Conservation (phyloP, 2,888 invertebrate genomes). For the Drosophila percnosoma region DNA sequence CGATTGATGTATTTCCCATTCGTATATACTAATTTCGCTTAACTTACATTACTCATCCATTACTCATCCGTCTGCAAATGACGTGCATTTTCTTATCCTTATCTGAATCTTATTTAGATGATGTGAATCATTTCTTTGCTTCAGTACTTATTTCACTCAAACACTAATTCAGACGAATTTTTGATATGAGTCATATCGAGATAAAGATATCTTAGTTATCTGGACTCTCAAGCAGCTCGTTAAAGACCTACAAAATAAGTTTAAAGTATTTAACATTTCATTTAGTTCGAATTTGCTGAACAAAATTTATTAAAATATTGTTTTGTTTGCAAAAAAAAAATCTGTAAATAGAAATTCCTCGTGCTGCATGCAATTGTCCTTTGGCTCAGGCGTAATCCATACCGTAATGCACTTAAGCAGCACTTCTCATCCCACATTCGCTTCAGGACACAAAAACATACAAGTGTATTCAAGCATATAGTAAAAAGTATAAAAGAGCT, state of each 20-base stretch:
- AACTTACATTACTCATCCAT: slow-evolving; percentile 15
- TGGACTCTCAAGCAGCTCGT: background rate
- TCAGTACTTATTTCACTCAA: slow-evolving; percentile 9
- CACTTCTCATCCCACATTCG: slow-evolving; percentile 40
- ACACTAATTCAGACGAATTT: background rate
- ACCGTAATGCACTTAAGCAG: slow-evolving; percentile 70
- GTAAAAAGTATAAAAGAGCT: slow-evolving; percentile 6
- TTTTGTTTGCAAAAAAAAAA: background rate
- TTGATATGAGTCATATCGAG: slow-evolving; percentile 22
- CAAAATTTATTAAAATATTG: background rate
- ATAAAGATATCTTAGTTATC: slow-evolving; percentile 14
- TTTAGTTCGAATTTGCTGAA: background rate
- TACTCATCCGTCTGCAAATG: slow-evolving; percentile 12
- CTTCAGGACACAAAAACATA: slow-evolving; percentile 52
- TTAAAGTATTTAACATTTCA: background rate
- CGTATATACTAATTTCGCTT: background rate
- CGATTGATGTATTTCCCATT: background rate
- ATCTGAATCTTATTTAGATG: slow-evolving; percentile 24
- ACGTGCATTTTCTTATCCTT: slow-evolving; percentile 20
- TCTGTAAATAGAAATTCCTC: background rate
- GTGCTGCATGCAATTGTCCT: slow-evolving; percentile 16
- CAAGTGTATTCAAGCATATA: slow-evolving; percentile 19
- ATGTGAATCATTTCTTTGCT: slow-evolving; percentile 9
- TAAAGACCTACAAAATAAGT: background rate
- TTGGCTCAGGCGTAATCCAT: slow-evolving; percentile 56